A percentile compares a stretch with the other conserved stretches of the same genome.
phyloP scores from a whole-genome alignment of 64 coral and sea anemone genomes.

The Trachythela sp. region DNA sequence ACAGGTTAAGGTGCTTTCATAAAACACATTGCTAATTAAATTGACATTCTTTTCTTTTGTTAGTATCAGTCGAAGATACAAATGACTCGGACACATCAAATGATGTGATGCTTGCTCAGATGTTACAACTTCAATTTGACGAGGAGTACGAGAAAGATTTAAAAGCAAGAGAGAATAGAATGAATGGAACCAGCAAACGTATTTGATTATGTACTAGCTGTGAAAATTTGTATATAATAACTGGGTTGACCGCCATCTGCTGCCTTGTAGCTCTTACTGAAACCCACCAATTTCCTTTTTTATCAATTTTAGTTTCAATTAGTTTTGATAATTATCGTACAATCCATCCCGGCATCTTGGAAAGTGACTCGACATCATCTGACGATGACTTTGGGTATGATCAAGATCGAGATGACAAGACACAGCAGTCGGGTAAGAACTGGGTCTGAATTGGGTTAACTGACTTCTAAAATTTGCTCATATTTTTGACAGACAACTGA shows the following conservation, averaged over 20 bases:
- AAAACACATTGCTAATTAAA: too few relatives aligned
- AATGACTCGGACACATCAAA: conserved; percentile 58
- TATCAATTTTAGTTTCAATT: conserved; percentile 87
- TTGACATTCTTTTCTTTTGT: not conserved
- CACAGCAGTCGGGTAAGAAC: not conserved
- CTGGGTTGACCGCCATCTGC: too few relatives aligned
- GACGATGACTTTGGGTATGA: conserved; percentile 58
- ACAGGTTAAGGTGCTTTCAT: too few relatives aligned
- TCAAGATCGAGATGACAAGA: conserved; percentile 35
- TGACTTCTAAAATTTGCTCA: too few relatives aligned
- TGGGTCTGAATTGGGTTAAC: too few relatives aligned
- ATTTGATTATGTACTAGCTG: not conserved
- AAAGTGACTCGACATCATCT: conserved; percentile 64
- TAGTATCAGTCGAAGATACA: conserved; percentile 24
- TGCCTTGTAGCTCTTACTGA: too few relatives aligned
- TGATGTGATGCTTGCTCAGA: conserved; percentile 78
- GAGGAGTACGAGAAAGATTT: conserved; percentile 77
- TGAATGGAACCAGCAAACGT: conserved; percentile 98
- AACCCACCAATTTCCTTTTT: too few relatives aligned
- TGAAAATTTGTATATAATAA: too few relatives aligned
- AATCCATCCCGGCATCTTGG: conserved; percentile 52
- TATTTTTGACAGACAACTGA: too few relatives aligned
- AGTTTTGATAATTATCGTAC: conserved; percentile 90
- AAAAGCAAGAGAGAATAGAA: conserved; percentile 72
- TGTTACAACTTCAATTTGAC: conserved; percentile 85